Conservation (phyloP, 2,888 invertebrate species). For the Tetranychus truncatus region DNA sequence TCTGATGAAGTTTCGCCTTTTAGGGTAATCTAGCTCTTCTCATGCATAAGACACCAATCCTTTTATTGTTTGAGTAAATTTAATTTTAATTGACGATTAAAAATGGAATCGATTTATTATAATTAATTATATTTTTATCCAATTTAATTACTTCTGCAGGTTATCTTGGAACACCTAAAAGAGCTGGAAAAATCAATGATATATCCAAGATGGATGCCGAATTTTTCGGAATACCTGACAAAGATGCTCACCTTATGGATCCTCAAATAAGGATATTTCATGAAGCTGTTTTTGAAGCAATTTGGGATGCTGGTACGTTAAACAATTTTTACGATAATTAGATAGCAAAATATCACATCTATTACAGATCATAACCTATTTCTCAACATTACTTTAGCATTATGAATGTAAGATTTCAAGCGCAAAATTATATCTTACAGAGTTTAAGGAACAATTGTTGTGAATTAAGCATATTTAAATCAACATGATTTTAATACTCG, state of each 20-base stretch:
- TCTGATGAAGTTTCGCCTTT: too few relatives aligned
- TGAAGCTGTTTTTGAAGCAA: conserved; percentile 71
- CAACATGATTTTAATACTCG: background rate
- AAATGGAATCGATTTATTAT: background rate
- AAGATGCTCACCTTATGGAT: conserved; percentile 76
- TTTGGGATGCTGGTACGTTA: conserved; percentile 55
- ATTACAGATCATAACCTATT: too few relatives aligned
- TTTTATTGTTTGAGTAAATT: background rate
- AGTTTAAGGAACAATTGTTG: too few relatives aligned
- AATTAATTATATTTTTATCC: background rate
- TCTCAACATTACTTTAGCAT: too few relatives aligned
- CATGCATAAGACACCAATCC: too few relatives aligned
- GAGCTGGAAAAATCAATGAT: conserved; percentile 45
- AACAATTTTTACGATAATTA: background rate
- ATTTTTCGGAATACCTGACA: conserved; percentile 71
- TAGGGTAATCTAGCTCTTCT: too few relatives aligned
- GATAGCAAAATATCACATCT: background rate
- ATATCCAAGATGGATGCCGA: conserved; percentile 60
- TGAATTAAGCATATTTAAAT: background rate
- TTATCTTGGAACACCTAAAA: conserved; percentile 1
- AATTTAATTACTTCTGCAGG: background rate
- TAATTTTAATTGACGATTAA: background rate
- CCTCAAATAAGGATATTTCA: conserved; percentile 70
- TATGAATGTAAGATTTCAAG: too few relatives aligned
- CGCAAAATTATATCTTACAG: too few relatives aligned